Evolutionary conservation across 2,113 vertebrate species (phyloP), one percentile per base, ranked within the genome.

Genomic region (Ctenomys sociabilis): DNA sequence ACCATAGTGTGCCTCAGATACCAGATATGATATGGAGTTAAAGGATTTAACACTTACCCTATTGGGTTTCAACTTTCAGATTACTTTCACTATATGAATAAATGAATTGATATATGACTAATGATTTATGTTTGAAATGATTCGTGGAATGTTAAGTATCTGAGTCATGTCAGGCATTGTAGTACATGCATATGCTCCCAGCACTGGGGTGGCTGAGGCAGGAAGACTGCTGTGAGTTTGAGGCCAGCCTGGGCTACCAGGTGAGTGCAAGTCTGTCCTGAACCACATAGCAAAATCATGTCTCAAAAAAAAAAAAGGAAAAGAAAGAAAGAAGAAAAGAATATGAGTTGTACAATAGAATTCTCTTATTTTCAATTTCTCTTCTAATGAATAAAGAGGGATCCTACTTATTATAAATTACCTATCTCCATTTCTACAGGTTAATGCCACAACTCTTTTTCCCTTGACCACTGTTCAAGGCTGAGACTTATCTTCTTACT

Each of bases 301-400:
- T 68, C 64, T 68, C 30, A 66, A 66, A 32, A 68, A 68, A n/a
- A n/a, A n/a, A n/a, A n/a, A n/a, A n/a, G n/a, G n/a, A n/a, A n/a
- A n/a, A 66, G 13, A 32, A 14, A 83, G n/a, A n/a, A n/a, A n/a
- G n/a, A n/a, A 66, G 13, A 32, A 14, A 83, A 70, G 80, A 89
- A 35, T 64, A 63, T 72, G 16, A 72, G 49, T 70, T 40, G 80
- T 22, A 70, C 4, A 16, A 37, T 26, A 70, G 49, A 40, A 78
- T 80, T 90, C 88, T 92, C 78, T 88, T 85, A 43, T 90, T 73
- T 86, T 90, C 24, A 64, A 16, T 57, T 64, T 96, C 32, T 90
- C 6, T 90, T 90, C 21, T 85, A 85, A 80, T 54, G 72, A 89
- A 85, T 85, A 49, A 92, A 45, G 52, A 63, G 16, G 35, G 17